Evolutionary conservation across 2,888 invertebrate genomes (phyloP), one percentile per base, ranked within the genome.

Genomic region (Cantharis rustica): DNA sequence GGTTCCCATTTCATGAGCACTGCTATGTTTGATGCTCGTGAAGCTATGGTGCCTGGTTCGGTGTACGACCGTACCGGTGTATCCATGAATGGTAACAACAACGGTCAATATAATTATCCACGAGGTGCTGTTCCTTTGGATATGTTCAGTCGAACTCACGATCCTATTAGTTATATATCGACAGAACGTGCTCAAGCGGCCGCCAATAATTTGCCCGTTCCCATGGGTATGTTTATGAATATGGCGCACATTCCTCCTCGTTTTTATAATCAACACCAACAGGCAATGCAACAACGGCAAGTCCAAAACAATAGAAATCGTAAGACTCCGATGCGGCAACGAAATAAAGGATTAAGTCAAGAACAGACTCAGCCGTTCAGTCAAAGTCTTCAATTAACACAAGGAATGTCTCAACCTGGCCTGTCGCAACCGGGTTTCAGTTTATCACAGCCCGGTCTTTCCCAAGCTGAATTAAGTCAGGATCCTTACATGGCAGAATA

Each of bases 1-100:
- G 98, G 98, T 0, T 95, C 97, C 0, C 97, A 98, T 86, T 99
- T 98, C 87, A 98, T 99, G 98, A 96, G 96, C 73, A 97, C 96
- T 23, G 95, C 97, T 26, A 97, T 98, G 93, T 98, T 97, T 88
- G 98, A 98, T 89, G 98, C 98, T 15, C 92, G 98, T 81, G 98
- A 98, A 88, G 97, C 97, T 4, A 91, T 98, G 88, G 95, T 97
- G 72, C 97, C 98, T 0, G 98, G 98, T 20, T 96, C 97, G 15
- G 93, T 97, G 31, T 98, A 98, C 88, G 97, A 97, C 88, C 92
- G 97, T 75, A 94, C 93, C 3, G 86, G 84, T 72, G 80, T 84
- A 15, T 80, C 83, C n/a, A 72, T 86, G 75, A 86, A 86, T 69
- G 83, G 83, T 15, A 20, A 20, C 23, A 31, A 31, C n/a, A 66